phyloP scores from a whole-genome alignment of 2,888 invertebrate genomes.

The Cenopis cana region DNA sequence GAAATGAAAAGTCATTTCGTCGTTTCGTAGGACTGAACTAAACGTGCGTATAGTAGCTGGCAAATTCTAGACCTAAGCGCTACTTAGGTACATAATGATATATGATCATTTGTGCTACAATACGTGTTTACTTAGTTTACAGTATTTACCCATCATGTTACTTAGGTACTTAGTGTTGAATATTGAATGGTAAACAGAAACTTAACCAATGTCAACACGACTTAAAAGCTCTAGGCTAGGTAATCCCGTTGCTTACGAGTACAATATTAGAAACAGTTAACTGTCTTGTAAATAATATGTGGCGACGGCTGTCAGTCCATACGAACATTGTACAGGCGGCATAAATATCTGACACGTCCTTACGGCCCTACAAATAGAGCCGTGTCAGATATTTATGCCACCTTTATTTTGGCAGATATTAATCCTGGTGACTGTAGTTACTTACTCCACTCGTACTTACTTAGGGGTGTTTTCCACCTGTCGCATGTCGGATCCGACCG shows the following conservation, averaged over 20 bases:
- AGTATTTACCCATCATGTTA: not conserved
- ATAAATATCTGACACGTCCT: too few species aligned
- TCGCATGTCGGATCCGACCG: too few species aligned
- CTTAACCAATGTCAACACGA: not conserved
- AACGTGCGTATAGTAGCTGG: not conserved
- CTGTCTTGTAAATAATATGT: not conserved
- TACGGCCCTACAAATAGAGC: too few species aligned
- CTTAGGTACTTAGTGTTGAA: not conserved
- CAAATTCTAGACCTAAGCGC: too few species aligned
- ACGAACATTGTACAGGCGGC: not conserved
- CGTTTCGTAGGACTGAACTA: not conserved
- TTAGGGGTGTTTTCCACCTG: too few species aligned
- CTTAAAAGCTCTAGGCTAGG: too few species aligned
- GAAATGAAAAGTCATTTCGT: not conserved
- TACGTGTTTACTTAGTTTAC: not conserved
- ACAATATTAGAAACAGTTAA: not conserved
- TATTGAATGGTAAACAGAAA: constrained; percentile 2
- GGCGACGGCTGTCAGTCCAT: not conserved
- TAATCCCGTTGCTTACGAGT: not conserved
- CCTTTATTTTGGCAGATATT: too few species aligned
- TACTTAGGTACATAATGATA: too few species aligned
- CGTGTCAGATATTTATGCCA: too few species aligned
- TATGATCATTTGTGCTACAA: not conserved
- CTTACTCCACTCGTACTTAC: too few species aligned
- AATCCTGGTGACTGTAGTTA: too few species aligned